A percentile compares a stretch with the other conserved stretches of the same genome.
Conservation (phyloP, 2,797 vertebrate species). For the Diceros bicornis region DNA sequence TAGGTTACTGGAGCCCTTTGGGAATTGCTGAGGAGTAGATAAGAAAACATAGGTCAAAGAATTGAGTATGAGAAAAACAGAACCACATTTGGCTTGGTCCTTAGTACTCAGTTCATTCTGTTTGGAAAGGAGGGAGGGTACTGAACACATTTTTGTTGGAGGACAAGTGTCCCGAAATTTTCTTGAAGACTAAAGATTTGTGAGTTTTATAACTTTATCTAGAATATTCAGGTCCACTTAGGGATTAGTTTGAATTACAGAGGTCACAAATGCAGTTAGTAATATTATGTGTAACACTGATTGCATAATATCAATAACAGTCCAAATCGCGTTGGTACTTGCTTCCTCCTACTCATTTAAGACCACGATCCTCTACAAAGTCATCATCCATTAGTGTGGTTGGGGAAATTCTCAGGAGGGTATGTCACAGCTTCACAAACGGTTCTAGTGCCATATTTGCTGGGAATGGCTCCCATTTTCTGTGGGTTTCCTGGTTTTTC, state of each 20-base stretch:
- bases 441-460: not conserved
- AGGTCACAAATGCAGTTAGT: not conserved
- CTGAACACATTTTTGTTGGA: not conserved
- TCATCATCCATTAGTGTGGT: no score
- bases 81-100: no score
- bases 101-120: not conserved
- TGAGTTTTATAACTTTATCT: not conserved
- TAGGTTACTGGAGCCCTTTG: not conserved
- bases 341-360: not conserved
- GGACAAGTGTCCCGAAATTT: not conserved
- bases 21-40: not conserved
- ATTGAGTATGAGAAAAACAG: not conserved
- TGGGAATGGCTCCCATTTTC: not conserved
- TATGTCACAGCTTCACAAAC: not conserved
- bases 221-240: not conserved
- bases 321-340: not conserved
- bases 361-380: not conserved
- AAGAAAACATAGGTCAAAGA: not conserved
- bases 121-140: not conserved
- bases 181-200: not conserved
- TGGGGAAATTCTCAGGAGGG: not conserved
- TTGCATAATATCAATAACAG: not conserved
- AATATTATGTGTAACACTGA: accelerated
- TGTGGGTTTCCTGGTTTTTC: not conserved
- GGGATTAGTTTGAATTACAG: not conserved